phyloP scores from a whole-genome alignment of 1,140 invertebrate species.

The Drosophila tristis region DNA sequence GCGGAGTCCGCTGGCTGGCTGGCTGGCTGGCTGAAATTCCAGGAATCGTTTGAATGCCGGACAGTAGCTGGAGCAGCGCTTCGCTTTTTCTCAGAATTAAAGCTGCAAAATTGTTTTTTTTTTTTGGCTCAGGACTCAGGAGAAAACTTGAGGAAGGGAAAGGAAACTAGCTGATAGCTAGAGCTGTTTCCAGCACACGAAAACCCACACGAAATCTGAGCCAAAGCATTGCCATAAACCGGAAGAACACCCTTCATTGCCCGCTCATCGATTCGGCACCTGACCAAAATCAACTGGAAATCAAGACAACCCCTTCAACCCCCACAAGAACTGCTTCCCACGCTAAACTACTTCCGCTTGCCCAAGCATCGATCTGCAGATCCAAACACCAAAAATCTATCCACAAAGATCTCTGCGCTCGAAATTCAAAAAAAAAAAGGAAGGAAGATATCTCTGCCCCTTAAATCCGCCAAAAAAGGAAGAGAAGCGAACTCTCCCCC shows the following conservation, averaged over 20 bases:
- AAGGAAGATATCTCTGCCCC: background rate
- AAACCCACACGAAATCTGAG: too few relatives aligned
- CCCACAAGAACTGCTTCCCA: slow-evolving; percentile 45
- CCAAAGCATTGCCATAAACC: too few relatives aligned
- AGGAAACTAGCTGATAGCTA: too few relatives aligned
- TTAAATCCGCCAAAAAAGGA: too few relatives aligned
- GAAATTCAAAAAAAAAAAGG: too few relatives aligned
- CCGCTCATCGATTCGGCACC: too few relatives aligned
- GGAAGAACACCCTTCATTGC: too few relatives aligned
- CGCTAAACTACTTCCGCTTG: slow-evolving; percentile 50
- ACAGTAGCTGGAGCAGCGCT: slow-evolving; percentile 1
- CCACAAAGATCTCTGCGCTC: too few relatives aligned
- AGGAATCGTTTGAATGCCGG: slow-evolving; percentile 61
- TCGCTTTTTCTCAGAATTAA: slow-evolving; percentile 51
- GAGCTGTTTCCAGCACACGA: too few relatives aligned
- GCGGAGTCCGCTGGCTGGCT: background rate
- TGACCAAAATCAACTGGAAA: background rate
- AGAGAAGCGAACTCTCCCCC: too few relatives aligned
- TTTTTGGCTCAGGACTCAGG: background rate
- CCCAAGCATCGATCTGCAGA: slow-evolving; percentile 5
- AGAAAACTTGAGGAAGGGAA: background rate
- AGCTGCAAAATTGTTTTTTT: slow-evolving; percentile 44
- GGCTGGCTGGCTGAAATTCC: slow-evolving; percentile 35
- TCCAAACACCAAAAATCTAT: too few relatives aligned
- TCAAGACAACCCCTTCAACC: slow-evolving; percentile 12